A percentile compares a stretch with the other conserved stretches of the same genome.
phyloP scores from a whole-genome alignment of 1,140 invertebrate species.

The Halictus rubicundus region DNA sequence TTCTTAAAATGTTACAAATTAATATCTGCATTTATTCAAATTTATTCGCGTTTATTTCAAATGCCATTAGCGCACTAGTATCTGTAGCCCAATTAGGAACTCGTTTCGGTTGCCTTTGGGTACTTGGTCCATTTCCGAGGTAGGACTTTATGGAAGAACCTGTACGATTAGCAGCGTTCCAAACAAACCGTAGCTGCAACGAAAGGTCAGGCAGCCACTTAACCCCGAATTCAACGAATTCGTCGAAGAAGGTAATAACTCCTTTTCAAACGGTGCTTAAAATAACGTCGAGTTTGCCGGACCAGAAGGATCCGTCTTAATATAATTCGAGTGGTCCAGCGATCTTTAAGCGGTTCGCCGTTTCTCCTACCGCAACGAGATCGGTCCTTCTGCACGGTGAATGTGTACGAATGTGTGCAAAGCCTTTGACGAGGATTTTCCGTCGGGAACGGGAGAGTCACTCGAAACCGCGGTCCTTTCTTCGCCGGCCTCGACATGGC shows the following conservation, averaged over 20 bases:
- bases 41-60: too few species aligned
- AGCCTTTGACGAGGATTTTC: slow-evolving; percentile 1
- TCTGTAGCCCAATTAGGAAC: too few species aligned
- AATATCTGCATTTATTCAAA: too few species aligned
- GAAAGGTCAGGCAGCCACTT: slow-evolving; percentile 29
- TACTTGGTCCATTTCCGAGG: too few species aligned
- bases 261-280: slow-evolving; percentile 46
- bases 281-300: slow-evolving; percentile 16
- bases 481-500: background rate
- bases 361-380: background rate
- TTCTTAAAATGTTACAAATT: too few species aligned
- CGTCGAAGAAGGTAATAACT: slow-evolving; percentile 47
- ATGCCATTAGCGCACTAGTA: too few species aligned
- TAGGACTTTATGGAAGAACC: too few species aligned
- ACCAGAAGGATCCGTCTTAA: slow-evolving; percentile 39
- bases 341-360: background rate
- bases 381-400: background rate
- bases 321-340: slow-evolving; percentile 40
- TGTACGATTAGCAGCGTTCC: too few species aligned
- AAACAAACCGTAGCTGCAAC: too few species aligned
- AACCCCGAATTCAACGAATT: slow-evolving; percentile 48
- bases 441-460: slow-evolving; percentile 3
- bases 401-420: background rate
- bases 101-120: too few species aligned
- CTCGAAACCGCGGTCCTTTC: slow-evolving; percentile 10